A percentile compares a stretch with the other conserved stretches of the same genome.
phyloP scores from a whole-genome alignment of 2,888 invertebrate genomes.

The Drosophila pegasa region DNA sequence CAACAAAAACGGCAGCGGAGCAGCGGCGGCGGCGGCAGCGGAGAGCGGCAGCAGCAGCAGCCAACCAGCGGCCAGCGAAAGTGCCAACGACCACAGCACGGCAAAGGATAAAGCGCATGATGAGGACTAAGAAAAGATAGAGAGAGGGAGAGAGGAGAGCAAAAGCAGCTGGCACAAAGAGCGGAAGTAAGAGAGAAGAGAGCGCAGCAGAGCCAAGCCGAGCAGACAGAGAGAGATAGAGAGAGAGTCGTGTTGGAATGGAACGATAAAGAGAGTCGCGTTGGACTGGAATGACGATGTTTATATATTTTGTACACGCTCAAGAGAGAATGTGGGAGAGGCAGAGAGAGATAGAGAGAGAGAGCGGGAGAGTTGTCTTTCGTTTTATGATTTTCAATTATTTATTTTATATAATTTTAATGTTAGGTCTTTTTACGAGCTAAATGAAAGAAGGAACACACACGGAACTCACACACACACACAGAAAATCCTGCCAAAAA shows the following conservation, averaged over 20 bases:
- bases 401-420: constrained; percentile 79
- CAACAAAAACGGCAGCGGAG: constrained; percentile 61
- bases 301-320: constrained; percentile 55
- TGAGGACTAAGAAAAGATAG: constrained; percentile 57
- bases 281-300: constrained; percentile 52
- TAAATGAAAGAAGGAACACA: constrained; percentile 37
- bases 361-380: constrained; percentile 39
- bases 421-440: constrained; percentile 73
- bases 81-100: constrained; percentile 70
- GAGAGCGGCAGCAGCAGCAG: constrained; percentile 55
- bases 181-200: neutral
- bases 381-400: constrained; percentile 72
- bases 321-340: constrained; percentile 3
- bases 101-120: constrained; percentile 50
- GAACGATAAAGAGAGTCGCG: constrained; percentile 53
- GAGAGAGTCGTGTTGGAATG: constrained; percentile 55
- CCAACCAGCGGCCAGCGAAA: constrained; percentile 66
- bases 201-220: neutral
- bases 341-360: neutral
- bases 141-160: neutral
- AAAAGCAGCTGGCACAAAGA: constrained; percentile 15
- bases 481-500: constrained; percentile 74
- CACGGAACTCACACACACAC: constrained; percentile 19
- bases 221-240: constrained; percentile 28
- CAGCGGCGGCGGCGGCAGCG: constrained; percentile 38